Conservation (phyloP, 2,888 invertebrate species). For the Papilio elwesi region DNA sequence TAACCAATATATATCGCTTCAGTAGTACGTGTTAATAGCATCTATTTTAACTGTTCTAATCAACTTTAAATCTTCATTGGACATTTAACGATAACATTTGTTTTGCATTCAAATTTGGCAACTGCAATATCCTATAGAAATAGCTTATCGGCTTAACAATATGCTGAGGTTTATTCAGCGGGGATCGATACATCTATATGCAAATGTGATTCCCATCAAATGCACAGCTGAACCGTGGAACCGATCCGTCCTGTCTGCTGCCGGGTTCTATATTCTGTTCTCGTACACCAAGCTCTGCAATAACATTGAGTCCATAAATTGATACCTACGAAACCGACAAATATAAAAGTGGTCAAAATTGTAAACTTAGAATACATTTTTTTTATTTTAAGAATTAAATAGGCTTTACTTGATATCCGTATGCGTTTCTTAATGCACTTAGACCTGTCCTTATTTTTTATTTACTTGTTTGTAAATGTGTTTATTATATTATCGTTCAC, state of each 20-base stretch:
- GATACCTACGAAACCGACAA: not conserved
- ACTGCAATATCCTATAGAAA: conserved; percentile 10
- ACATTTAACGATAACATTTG: not conserved
- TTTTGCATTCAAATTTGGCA: not conserved
- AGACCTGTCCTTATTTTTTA: too few species aligned
- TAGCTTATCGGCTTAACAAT: conserved; percentile 29
- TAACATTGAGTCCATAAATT: conserved; percentile 21
- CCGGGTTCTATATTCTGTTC: not conserved
- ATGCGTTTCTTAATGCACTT: too few species aligned
- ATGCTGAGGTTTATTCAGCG: conserved; percentile 33
- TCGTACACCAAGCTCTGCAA: not conserved
- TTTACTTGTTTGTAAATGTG: too few species aligned
- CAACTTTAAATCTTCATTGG: not conserved
- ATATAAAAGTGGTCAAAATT: not conserved
- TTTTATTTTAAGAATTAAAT: too few species aligned
- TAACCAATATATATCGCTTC: too few species aligned
- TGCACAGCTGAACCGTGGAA: conserved; percentile 35
- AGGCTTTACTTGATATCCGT: too few species aligned
- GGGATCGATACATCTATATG: conserved; percentile 35
- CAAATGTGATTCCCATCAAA: conserved; percentile 36
- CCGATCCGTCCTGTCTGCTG: conserved; percentile 16
- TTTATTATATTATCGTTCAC: too few species aligned
- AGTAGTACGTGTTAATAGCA: too few species aligned
- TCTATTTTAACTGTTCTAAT: too few species aligned
- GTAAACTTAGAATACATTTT: not conserved